Base-by-base conservation (phyloP, 1,140 invertebrate genomes). In the Drosophila ananassae region DNA sequence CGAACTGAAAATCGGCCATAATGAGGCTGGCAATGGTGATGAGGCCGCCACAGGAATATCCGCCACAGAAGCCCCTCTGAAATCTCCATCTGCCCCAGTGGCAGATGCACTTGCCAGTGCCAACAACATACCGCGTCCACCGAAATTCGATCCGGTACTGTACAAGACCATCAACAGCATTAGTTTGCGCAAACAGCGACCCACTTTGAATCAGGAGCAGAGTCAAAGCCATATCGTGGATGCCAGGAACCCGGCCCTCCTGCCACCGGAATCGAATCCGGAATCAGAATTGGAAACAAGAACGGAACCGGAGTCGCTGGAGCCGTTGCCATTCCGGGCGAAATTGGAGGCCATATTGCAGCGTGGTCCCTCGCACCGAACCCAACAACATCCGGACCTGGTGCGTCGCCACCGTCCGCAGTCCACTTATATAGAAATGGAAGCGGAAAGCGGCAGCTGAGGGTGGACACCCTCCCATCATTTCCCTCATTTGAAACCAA, bases 101-200 rank as follows among this genome's bases (percentile, higher is more conserved):
- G 47, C 51, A 8, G 22, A 1, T 52, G 32, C 46, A n/a, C 32
- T 25, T 44, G 30, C 22, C 25, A 28, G 32, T 44, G 30, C 13
- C 13, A 28, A 30, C 47, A 50, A 32, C 41, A 91, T 91, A 69
- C 90, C 90, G 37, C 85, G 75, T 57, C 74, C 90, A 25, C 90
- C 90, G 37, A 91, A 91, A 89, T 91, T 91, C 69, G 90, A 91
- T 90, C 89, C 90, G 54, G 62, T 90, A 48, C 59, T 91, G 44
- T 91, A 91, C 66, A 91, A 90, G 80, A 91, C 90, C 64, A 87
- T 91, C 57, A 90, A 89, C 69, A 90, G 77, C 71, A 73, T 89
- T 73, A 79, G 80, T 76, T 82, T 71, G 54, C 72, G 69, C 58
- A 91, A 90, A 77, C 82, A 91, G 69, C 81, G 90, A 73, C 90